Conservation (phyloP, 2,888 invertebrate genomes). For the Aethes cnicana region DNA sequence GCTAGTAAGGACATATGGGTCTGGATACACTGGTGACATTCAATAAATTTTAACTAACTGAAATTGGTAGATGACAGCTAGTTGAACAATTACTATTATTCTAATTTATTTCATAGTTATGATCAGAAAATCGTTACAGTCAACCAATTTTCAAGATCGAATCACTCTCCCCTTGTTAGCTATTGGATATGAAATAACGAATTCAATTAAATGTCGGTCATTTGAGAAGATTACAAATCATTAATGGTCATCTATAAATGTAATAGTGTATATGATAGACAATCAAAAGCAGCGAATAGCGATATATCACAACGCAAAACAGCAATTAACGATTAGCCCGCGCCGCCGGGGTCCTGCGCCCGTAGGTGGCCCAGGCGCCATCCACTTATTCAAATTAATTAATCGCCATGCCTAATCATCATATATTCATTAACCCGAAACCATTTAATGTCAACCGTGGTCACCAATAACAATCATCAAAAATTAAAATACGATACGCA, state of each 20-base stretch:
- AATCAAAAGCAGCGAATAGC: constrained; percentile 57
- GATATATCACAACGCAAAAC: constrained; percentile 66
- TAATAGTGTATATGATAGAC: constrained; percentile 34
- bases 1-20: no score
- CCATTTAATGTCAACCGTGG: constrained; percentile 57
- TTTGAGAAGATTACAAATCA: no score
- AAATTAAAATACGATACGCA: constrained; percentile 57
- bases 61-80: constrained; percentile 57
- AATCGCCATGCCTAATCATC: constrained; percentile 64
- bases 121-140: background rate
- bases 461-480: constrained; percentile 58
- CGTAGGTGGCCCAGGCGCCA: constrained; percentile 46
- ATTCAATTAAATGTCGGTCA: no score
- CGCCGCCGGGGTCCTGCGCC: constrained; percentile 40
- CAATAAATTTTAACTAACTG: constrained; percentile 66
- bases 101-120: constrained; percentile 37
- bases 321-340: constrained; percentile 59
- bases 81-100: constrained; percentile 42
- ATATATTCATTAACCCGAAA: constrained; percentile 67
- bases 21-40: constrained; percentile 58
- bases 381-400: constrained; percentile 53
- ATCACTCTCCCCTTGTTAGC: no score
- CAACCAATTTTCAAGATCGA: background rate
- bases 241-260: constrained; percentile 16
- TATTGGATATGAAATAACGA: no score